These are phyloP conservation scores for Tupaia chinensis DNA, from an alignment of 2,113 vertebrate genomes.

Conservation along the genomic window DNA sequence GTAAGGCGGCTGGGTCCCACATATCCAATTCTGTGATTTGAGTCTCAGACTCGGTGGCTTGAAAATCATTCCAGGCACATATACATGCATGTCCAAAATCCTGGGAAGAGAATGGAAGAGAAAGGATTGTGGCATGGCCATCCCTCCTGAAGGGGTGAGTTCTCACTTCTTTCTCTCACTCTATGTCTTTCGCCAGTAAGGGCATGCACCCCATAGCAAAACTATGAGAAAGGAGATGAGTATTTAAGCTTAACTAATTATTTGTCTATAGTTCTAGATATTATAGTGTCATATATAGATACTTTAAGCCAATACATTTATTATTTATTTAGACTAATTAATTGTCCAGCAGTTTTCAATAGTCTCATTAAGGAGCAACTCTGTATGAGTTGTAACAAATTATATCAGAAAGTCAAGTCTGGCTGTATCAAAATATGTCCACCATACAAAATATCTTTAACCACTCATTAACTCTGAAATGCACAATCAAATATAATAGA, in stretches of 20 bases:
- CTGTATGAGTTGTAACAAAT: background rate
- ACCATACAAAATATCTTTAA: background rate
- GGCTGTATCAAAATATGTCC: background rate
- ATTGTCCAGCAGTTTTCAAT: background rate
- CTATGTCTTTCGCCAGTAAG: too few species aligned
- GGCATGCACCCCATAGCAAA: too few species aligned
- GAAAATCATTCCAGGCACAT: too few species aligned
- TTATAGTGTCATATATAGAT: background rate
- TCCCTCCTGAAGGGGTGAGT: too few species aligned
- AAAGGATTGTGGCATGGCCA: too few species aligned
- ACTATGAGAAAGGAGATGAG: too few species aligned
- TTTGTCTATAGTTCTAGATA: background rate
- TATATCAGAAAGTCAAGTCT: constrained; percentile 10
- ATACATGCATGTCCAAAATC: too few species aligned
- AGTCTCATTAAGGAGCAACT: background rate
- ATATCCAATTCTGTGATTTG: too few species aligned
- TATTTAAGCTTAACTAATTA: background rate
- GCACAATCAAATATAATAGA: background rate
- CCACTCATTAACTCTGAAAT: background rate
- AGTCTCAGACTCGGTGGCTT: too few species aligned
- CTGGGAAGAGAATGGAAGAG: too few species aligned
- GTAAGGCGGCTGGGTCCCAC: too few species aligned
- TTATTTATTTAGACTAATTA: constrained; percentile 5
- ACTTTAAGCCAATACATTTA: background rate
- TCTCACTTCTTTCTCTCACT: too few species aligned